Conservation (phyloP, 2,113 vertebrate species). For the Labrus mixtus region DNA sequence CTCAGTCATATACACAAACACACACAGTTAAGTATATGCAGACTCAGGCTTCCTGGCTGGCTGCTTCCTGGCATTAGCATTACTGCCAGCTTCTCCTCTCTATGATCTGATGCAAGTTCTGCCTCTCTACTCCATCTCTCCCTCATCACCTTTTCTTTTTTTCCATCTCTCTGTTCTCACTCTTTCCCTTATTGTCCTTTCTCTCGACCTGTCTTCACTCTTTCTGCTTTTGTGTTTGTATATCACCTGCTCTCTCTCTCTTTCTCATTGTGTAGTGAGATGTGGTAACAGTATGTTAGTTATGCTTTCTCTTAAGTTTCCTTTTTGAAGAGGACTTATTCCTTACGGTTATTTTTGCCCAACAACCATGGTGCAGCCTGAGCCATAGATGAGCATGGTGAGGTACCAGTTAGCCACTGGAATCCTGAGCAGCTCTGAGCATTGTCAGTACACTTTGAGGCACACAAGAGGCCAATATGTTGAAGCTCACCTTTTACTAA, state of each 20-base stretch:
- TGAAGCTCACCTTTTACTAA: neutral
- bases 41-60: constrained; percentile 54
- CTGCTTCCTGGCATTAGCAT: constrained; percentile 71
- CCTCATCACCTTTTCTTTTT: constrained; percentile 22
- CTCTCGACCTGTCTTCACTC: neutral
- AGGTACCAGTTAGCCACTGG: neutral
- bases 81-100: constrained; percentile 57
- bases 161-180: constrained; percentile 12
- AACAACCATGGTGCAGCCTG: neutral
- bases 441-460: neutral
- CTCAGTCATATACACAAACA: neutral
- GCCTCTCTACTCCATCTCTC: constrained; percentile 36
- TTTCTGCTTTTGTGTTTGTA: constrained; percentile 32
- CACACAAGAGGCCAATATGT: neutral
- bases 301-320: neutral
- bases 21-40: constrained; percentile 57
- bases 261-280: constrained; percentile 21
- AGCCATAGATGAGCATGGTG: constrained; percentile 2
- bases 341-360: constrained; percentile 16
- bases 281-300: constrained; percentile 23
- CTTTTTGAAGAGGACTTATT: constrained; percentile 3
- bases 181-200: neutral
- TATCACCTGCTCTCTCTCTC: neutral
- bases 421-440: constrained; percentile 15
- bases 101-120: constrained; percentile 64